Evolutionary conservation across 2,888 invertebrate genomes (phyloP), one percentile per base, ranked within the genome.

Genomic region (Melinopterus prodromus): DNA sequence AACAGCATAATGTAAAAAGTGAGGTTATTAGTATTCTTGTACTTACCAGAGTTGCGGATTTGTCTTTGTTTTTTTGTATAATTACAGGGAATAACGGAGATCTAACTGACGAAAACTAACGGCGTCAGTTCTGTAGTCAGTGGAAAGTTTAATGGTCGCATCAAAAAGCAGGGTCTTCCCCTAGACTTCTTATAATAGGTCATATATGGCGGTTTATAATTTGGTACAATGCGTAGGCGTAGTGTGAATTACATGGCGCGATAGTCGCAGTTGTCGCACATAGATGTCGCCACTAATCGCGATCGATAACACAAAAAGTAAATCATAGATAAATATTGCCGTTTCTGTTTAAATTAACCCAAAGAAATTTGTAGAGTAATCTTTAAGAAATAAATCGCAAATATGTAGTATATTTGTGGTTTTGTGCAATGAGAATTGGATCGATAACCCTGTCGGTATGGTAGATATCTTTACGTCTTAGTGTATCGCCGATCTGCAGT

Each of bases 111-210:
- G 26, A 26, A 26, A 26, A 26, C 26, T 3, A 53, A 12, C 53
- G 7, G 5, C 12, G 7, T 12, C 5, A 9, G 53, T 53, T 53
- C 53, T 53, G 53, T 12, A 53, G 12, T 53, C 53, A 7, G 53
- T 4, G 53, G 0, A 0, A 53, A 53, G 53, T 53, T n/a, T 53
- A 26, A 53, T 53, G 2, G 53, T 53, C 26, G 26, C 16, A 26
- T 26, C 15, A 12, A 26, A 1, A 74, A 74, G 37, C 15, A 74
- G 74, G 74, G 74, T 74, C 76, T 76, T 77, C 37, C 72, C 77
- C 77, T 80, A 72, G 6, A 9, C 5, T 53, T 12, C 9, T 53
- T 53, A 12, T 53, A 9, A 53, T 53, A 53, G 53, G 53, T 53
- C 53, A 53, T 53, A 53, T 53, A 53, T 53, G 53, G 53, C 53